Evolutionary conservation across 2,113 vertebrate species (phyloP).

Genomic region (Antechinus flavipes): DNA sequence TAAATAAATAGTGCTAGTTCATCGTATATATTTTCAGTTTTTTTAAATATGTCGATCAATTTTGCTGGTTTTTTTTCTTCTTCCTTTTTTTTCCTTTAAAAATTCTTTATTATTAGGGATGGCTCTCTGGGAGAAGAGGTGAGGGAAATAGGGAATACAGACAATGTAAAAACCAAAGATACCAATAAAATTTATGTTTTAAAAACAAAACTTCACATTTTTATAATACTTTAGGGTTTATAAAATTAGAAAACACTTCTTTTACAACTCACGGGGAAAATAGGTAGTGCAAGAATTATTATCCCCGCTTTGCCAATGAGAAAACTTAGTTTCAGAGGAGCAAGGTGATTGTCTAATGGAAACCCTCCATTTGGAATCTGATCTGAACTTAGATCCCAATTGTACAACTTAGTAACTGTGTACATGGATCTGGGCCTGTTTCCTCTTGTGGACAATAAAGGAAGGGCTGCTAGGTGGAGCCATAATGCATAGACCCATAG

Average conservation of each 20-base stretch:
- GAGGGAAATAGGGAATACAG: not conserved
- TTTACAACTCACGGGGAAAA: not conserved
- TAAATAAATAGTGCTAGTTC: not conserved
- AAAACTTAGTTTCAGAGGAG: not conserved
- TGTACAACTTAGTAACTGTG: not conserved
- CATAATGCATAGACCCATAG: not conserved
- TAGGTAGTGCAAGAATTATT: not conserved
- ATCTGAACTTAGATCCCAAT: not conserved
- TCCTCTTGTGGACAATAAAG: not conserved
- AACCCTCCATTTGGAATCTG: not conserved
- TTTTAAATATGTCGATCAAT: not conserved
- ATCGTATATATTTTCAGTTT: not conserved
- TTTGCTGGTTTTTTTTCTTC: not conserved
- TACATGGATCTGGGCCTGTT: not conserved
- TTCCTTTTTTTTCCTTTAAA: not conserved
- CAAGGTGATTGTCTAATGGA: not conserved
- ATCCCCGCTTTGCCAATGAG: not conserved
- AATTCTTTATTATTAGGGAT: not conserved
- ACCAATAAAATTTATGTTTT: not conserved
- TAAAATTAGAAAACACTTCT: not conserved
- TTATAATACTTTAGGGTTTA: not conserved
- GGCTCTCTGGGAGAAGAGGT: not conserved
- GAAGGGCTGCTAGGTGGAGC: not conserved
- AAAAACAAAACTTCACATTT: not conserved
- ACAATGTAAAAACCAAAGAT: not conserved